These are phyloP conservation scores for Andrena minutula DNA, from an alignment of 2,888 invertebrate genomes.

Conservation along the genomic window DNA sequence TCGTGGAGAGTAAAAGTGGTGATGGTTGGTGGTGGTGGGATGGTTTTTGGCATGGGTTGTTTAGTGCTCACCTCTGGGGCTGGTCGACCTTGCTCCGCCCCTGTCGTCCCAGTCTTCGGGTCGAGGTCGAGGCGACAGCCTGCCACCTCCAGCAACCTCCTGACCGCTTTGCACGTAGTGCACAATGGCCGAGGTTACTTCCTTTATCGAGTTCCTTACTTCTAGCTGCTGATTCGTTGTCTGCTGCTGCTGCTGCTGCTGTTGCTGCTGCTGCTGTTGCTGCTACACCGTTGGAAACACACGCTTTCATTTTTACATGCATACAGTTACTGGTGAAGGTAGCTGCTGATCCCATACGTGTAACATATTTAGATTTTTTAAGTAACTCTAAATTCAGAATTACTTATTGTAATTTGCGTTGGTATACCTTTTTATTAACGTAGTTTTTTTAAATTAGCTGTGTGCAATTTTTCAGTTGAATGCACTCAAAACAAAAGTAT, in stretches of 20 bases:
- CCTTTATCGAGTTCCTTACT: constrained; percentile 92
- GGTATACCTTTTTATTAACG: too few relatives aligned
- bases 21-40: constrained; percentile 80
- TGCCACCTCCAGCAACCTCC: constrained; percentile 83
- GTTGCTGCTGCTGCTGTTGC: constrained; percentile 59
- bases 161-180: constrained; percentile 91
- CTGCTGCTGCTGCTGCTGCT: constrained; percentile 77
- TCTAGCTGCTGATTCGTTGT: constrained; percentile 84
- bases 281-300: neutral
- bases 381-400: too few relatives aligned
- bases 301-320: neutral
- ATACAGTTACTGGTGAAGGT: too few relatives aligned
- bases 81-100: constrained; percentile 83
- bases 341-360: too few relatives aligned
- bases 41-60: constrained; percentile 77
- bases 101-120: constrained; percentile 81
- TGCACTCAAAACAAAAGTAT: too few relatives aligned
- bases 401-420: too few relatives aligned
- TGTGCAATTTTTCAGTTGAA: too few relatives aligned
- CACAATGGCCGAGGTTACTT: constrained; percentile 96
- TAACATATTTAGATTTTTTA: too few relatives aligned
- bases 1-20: constrained; percentile 82
- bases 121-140: constrained; percentile 82
- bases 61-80: constrained; percentile 85
- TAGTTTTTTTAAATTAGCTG: too few relatives aligned